A percentile compares a stretch with the other conserved stretches of the same genome.
Evolutionary conservation across 1,140 invertebrate species (phyloP).

Genomic region (Mercenaria mercenaria): DNA sequence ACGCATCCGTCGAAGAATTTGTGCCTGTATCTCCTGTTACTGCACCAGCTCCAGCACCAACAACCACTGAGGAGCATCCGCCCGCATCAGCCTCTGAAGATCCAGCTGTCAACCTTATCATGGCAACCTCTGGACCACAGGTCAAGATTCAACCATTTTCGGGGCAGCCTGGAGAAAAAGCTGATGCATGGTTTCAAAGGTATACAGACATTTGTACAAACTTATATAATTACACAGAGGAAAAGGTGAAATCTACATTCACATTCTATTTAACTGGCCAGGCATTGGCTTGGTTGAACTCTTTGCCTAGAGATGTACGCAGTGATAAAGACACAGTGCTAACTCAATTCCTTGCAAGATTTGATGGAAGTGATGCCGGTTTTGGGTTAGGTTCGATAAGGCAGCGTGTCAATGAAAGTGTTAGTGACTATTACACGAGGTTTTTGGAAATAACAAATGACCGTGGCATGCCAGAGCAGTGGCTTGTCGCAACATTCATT

Average conservation of each 20-base stretch:
- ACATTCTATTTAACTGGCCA: not conserved
- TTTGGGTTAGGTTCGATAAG: not conserved
- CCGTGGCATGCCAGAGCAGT: not conserved
- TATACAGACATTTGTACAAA: not conserved
- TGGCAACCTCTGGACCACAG: not conserved
- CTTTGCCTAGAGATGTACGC: not conserved
- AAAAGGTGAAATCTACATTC: not conserved
- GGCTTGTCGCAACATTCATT: not conserved
- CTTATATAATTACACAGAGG: not conserved
- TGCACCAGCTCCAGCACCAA: not conserved
- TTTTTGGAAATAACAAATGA: not conserved
- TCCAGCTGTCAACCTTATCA: not conserved
- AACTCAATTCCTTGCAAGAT: not conserved
- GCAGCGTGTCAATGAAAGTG: not conserved
- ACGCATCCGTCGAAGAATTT: not conserved
- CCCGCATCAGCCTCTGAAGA: not conserved
- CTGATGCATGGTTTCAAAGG: not conserved
- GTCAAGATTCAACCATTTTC: not conserved
- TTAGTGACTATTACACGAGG: not conserved
- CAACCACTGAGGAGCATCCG: not conserved
- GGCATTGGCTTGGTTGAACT: not conserved
- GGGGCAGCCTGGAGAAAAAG: not conserved
- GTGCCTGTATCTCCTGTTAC: not conserved
- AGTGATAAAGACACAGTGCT: not conserved
- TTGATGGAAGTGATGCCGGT: slow-evolving; percentile 23